These are phyloP conservation scores for Idaea dimidiata DNA, from an alignment of 2,888 invertebrate species.

Conservation along the genomic window DNA sequence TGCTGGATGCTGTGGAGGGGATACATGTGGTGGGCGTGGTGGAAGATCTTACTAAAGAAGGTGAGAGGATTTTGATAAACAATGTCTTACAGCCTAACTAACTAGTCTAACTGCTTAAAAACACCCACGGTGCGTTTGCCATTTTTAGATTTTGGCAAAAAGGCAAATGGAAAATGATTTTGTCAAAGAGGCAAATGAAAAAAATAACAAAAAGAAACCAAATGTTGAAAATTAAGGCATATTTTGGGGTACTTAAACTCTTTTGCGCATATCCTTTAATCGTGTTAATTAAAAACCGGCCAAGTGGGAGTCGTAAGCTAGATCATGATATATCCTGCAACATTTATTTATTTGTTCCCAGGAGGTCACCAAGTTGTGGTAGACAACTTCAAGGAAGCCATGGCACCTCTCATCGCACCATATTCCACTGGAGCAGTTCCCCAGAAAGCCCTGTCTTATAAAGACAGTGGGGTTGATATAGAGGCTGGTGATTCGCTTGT, in stretches of 20 bases:
- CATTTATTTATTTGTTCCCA: conserved; percentile 30
- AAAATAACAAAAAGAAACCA: no score
- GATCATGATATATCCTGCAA: neutral
- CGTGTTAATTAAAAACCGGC: no score
- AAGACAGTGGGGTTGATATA: conserved; percentile 93
- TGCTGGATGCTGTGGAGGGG: conserved; percentile 53
- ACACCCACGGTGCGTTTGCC: no score
- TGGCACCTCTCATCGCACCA: conserved; percentile 71
- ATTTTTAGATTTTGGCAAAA: no score
- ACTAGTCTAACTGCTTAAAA: no score
- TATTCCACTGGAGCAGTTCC: conserved; percentile 41
- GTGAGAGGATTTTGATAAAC: conserved; percentile 46
- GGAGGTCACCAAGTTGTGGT: conserved; percentile 82
- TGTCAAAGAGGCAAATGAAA: no score
- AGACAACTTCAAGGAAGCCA: conserved; percentile 84
- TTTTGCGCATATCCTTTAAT: no score
- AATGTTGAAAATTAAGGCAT: no score
- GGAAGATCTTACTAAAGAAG: conserved; percentile 59
- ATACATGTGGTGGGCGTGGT: conserved; percentile 70
- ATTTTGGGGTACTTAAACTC: no score
- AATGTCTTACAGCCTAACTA: no score
- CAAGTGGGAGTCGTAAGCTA: no score
- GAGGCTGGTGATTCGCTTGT: conserved; percentile 91
- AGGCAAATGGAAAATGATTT: no score
- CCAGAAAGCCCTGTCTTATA: conserved; percentile 84